Conservation (phyloP, 2,113 vertebrate species). For the Eolophus roseicapilla region DNA sequence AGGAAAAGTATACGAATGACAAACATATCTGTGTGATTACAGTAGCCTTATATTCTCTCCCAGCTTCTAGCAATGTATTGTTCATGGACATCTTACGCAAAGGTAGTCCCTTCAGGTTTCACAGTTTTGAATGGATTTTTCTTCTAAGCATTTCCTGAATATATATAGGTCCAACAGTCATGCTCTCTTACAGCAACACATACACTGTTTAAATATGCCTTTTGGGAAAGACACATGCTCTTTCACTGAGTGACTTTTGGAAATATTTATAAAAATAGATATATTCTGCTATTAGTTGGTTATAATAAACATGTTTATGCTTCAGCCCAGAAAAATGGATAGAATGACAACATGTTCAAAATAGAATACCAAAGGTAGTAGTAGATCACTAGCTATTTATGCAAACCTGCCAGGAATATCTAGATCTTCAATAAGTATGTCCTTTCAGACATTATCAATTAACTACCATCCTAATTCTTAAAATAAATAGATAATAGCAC, state of each 20-base stretch:
- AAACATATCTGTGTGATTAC: not conserved
- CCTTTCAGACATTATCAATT: not conserved
- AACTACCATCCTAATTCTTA: not conserved
- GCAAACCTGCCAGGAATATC: not conserved
- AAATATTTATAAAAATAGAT: not conserved
- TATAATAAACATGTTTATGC: not conserved
- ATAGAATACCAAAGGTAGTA: not conserved
- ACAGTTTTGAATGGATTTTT: not conserved
- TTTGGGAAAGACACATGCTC: not conserved
- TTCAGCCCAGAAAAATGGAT: not conserved
- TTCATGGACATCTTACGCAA: not conserved
- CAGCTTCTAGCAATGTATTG: not conserved
- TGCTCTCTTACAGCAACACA: not conserved
- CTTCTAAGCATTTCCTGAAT: not conserved
- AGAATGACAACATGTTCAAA: not conserved
- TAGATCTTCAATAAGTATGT: not conserved
- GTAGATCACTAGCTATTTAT: not conserved
- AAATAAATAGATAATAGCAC: not conserved
- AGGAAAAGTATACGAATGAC: not conserved
- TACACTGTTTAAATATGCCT: accelerated
- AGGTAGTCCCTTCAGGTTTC: not conserved
- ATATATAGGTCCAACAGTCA: accelerated
- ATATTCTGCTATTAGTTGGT: not conserved
- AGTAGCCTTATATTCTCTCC: not conserved
- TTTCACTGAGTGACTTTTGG: not conserved